phyloP scores from a whole-genome alignment of 2,113 vertebrate genomes.

The Pelecanus crispus region DNA sequence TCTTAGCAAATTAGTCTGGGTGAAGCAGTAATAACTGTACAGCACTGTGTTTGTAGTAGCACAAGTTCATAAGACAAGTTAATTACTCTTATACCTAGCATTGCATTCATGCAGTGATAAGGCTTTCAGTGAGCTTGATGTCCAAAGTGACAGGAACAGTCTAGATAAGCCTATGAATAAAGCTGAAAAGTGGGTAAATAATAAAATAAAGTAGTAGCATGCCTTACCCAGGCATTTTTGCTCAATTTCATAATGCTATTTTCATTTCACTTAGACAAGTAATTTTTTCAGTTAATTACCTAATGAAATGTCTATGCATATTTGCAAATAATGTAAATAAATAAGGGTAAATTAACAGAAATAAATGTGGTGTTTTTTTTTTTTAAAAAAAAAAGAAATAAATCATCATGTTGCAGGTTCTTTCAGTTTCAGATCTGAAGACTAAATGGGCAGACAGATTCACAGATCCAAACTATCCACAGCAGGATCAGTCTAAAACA shows the following conservation, averaged over 20 bases:
- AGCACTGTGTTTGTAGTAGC: neutral
- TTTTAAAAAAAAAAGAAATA: neutral
- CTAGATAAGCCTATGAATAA: neutral
- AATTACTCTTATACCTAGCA: neutral
- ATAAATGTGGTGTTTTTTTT: neutral
- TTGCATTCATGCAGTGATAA: neutral
- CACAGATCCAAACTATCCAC: neutral
- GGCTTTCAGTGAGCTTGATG: neutral
- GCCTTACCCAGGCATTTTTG: neutral
- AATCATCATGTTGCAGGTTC: neutral
- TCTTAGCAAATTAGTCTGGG: neutral
- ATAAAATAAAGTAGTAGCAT: neutral
- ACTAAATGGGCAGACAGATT: neutral
- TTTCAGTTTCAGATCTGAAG: neutral
- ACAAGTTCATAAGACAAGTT: neutral
- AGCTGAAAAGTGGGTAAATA: neutral
- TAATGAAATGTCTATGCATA: neutral
- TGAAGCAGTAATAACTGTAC: neutral
- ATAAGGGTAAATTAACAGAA: neutral
- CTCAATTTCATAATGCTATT: neutral
- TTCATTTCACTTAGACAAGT: neutral
- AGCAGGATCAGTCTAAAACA: neutral
- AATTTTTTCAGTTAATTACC: neutral
- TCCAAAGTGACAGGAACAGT: neutral
- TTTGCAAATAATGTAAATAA: neutral